phyloP scores from a whole-genome alignment of 2,797 vertebrate genomes.

The Lemur catta region DNA sequence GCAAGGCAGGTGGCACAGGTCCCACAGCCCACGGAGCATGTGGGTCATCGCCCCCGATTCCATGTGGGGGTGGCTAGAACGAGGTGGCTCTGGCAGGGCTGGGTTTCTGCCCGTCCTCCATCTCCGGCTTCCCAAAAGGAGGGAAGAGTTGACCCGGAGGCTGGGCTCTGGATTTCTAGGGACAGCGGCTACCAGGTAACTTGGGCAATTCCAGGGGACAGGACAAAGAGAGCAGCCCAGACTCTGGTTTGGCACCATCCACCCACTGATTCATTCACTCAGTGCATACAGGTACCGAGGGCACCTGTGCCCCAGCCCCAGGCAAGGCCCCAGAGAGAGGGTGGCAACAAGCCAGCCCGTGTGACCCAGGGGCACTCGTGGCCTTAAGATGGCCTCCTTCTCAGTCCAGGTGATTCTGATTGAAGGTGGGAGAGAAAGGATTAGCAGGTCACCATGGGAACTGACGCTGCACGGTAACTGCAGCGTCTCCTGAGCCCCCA shows the following conservation, averaged over 20 bases:
- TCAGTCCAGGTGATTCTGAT: not conserved
- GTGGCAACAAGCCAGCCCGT: rapidly evolving
- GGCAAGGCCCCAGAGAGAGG: not conserved
- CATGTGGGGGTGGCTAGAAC: not conserved
- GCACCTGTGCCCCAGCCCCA: not conserved
- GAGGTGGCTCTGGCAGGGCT: no score
- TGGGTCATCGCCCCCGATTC: not conserved
- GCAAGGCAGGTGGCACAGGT: not conserved
- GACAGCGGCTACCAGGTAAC: not conserved
- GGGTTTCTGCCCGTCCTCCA: not conserved
- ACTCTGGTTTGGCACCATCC: not conserved
- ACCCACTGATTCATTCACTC: not conserved
- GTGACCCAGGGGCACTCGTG: not conserved
- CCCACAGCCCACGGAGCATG: rapidly evolving
- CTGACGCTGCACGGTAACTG: not conserved
- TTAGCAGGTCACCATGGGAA: no score
- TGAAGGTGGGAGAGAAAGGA: not conserved
- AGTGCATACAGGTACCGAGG: no score
- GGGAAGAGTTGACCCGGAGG: not conserved
- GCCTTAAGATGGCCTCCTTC: not conserved
- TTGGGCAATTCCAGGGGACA: not conserved
- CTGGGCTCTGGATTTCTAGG: not conserved
- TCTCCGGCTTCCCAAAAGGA: not conserved
- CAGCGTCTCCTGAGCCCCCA: not conserved
- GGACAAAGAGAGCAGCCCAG: not conserved